Base-by-base conservation (phyloP, 1,140 invertebrate species). In the Diploscapter pachys region DNA sequence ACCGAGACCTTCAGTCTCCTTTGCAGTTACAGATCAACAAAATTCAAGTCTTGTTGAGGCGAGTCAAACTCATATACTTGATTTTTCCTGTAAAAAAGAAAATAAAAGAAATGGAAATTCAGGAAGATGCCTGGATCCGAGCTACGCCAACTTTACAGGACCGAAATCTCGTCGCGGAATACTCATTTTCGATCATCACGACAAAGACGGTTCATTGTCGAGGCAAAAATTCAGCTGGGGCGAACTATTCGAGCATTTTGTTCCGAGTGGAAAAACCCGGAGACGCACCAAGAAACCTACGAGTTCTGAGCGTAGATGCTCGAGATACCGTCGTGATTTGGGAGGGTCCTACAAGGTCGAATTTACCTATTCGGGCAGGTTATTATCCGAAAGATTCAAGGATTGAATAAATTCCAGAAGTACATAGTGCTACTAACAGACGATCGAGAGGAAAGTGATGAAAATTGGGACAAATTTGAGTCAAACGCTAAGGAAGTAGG, bases 241-340 rank as follows among this genome's bases (percentile, higher is more conserved):
- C 56, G 49, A 70, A 70, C 63, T 70, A 70, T 70, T 70, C 68
- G 3, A 70, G 56, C 4, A 70, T 70, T 6, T 56, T 61, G 31
- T 11, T 70, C 49, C 59, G 62, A 70, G 68, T 70, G 59, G 68
- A 70, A 31, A 59, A 70, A 50, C 68, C 68, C 3, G 68, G 68
- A 61, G 68, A 70, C 53, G 68, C 68, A 52, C 68, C 68, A 70
- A 70, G 48, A 52, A 56, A 70, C n/a, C 6, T 70, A 5, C 68
- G 62, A 70, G 68, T 70, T 4, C 68, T 70, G 11, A 70, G 68
- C 63, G 68, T 70, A 3, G 62, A 70, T 59, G 68, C 68, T 5
- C 56, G 59, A 0, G 68, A 70, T 61, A 59, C 68, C 53, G 52
- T 51, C 31, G 68, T 70, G 31, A 50, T 70, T 51, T 70, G 68